Evolutionary conservation across 2,888 invertebrate species (phyloP), one percentile per base, ranked within the genome.

Genomic region (Deilephila elpenor): DNA sequence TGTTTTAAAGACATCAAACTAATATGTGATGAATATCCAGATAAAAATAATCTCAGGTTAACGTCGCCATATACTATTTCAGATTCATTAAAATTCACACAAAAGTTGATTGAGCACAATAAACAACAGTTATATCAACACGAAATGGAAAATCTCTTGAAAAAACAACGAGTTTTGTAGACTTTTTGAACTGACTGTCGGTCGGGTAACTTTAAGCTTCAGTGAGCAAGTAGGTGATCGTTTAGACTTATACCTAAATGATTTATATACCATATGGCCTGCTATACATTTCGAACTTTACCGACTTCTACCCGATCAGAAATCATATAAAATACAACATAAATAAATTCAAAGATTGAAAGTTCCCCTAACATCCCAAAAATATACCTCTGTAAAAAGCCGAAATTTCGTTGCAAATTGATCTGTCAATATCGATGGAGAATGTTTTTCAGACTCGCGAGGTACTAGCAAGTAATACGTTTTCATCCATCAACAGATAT

Each of bases 201-300:
- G 44, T 25, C 25, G 25, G 51, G 25, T 25, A 44, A 51, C 44
- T 29, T 67, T 67, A 44, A 51, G 67, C 67, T 67, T 67, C 44
- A 51, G 17, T 67, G 67, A 20, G 17, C 51, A 67, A 67, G 51
- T 67, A 17, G 67, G 67, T 51, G 67, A 25, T 20, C 56, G 56
- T n/a, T 60, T 29, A 29, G 11, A 29, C n/a, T 64, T 20, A 64
- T 44, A 67, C 25, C 51, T 67, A 44, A 44, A 67, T 20, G 25
- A 44, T 67, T 67, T 67, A 44, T 67, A 44, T 44, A 44, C 19
- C 44, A 20, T 67, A 67, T 37, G 5, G 34, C 32, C 19, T 6
- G 62, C 19, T 19, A 62, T 32, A 34, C 34, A 51, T 6, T 25
- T 14, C 8, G 34, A 56, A 34, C 61, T 20, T 20, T 37, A 20